Conservation (phyloP, 2,113 vertebrate species). For the Limanda limanda region DNA sequence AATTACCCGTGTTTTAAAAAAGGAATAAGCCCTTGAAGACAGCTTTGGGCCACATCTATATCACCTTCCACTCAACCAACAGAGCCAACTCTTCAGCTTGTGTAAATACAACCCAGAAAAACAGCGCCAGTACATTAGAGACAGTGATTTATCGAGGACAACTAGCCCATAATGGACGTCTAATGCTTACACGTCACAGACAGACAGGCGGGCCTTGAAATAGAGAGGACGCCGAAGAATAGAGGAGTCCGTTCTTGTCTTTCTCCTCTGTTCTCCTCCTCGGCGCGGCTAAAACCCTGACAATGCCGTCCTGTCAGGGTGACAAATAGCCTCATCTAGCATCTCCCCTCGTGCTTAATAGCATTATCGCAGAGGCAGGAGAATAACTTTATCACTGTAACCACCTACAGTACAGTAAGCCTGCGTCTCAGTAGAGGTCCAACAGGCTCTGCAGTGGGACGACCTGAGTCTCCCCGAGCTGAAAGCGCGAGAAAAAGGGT, state of each 20-base stretch:
- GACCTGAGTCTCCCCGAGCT: constrained; percentile 25
- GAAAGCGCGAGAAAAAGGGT: constrained; percentile 6
- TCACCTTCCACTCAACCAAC: constrained; percentile 23
- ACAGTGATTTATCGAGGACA: constrained; percentile 78
- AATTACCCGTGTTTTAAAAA: too few species aligned
- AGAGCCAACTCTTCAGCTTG: constrained; percentile 11
- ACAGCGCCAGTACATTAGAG: constrained; percentile 45
- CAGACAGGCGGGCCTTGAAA: constrained; percentile 68
- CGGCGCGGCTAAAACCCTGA: constrained; percentile 74
- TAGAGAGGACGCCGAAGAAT: constrained; percentile 68
- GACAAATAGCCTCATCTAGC: constrained; percentile 80
- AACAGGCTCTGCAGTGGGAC: constrained; percentile 19
- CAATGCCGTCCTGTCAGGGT: constrained; percentile 79
- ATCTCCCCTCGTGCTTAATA: constrained; percentile 77
- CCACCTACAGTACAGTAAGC: constrained; percentile 61
- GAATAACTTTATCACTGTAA: constrained; percentile 76
- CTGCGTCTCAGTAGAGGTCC: constrained; percentile 35
- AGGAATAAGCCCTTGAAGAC: neutral
- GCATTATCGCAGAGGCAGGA: constrained; percentile 74
- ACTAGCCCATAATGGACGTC: constrained; percentile 73
- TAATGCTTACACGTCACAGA: constrained; percentile 75
- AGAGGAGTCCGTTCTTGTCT: constrained; percentile 65
- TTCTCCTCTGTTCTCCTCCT: constrained; percentile 66
- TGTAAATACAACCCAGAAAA: constrained; percentile 53
- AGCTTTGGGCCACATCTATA: constrained; percentile 25